phyloP scores from a whole-genome alignment of 2,888 invertebrate genomes.

The Melanophora roralis region DNA sequence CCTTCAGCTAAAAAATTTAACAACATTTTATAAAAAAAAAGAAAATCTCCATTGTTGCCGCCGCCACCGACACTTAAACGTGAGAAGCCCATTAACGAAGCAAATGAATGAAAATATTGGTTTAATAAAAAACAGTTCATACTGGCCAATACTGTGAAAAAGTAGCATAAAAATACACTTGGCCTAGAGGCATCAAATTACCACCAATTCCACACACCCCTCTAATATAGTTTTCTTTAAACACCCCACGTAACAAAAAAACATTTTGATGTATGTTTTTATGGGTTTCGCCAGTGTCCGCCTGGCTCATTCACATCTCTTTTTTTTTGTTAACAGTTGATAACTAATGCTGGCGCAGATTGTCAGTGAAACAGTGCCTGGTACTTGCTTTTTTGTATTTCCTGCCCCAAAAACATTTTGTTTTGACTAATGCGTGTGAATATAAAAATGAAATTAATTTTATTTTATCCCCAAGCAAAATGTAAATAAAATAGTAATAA shows the following conservation, averaged over 20 bases:
- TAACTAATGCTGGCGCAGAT: slow-evolving; percentile 7
- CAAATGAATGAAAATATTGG: slow-evolving; percentile 1
- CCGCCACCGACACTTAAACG: slow-evolving; percentile 6
- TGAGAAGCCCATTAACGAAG: slow-evolving; percentile 32
- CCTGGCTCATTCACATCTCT: background rate
- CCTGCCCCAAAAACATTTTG: background rate
- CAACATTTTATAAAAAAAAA: slow-evolving; percentile 12
- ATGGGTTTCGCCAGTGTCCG: background rate
- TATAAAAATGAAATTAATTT: slow-evolving; percentile 42
- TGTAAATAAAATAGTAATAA: background rate
- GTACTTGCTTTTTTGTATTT: background rate
- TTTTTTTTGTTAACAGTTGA: slow-evolving; percentile 22
- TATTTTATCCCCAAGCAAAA: background rate
- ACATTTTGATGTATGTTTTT: background rate
- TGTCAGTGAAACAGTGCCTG: background rate
- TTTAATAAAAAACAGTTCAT: background rate
- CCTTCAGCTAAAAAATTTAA: slow-evolving; percentile 26
- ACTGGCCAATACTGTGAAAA: slow-evolving; percentile 12
- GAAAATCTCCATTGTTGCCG: slow-evolving; percentile 19
- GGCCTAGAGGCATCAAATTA: slow-evolving; percentile 15
- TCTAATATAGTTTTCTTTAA: background rate
- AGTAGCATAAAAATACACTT: slow-evolving; percentile 20
- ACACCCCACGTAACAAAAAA: background rate
- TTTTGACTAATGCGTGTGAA: slow-evolving; percentile 22
- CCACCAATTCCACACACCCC: background rate